Evolutionary conservation across 2,888 invertebrate genomes (phyloP).

Genomic region (Lithophane semibrunnea): DNA sequence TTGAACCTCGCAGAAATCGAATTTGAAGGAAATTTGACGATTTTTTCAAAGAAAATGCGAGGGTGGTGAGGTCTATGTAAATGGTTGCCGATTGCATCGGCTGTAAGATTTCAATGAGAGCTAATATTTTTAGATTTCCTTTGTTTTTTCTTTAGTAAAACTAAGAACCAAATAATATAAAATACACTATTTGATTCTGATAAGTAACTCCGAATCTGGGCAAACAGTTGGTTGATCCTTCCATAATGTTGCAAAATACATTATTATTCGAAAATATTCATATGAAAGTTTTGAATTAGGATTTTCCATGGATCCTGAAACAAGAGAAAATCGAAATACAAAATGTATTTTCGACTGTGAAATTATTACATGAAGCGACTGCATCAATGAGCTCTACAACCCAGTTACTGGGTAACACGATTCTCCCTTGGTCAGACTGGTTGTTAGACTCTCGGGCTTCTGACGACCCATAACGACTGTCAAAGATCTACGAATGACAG

Average conservation of each 20-base stretch:
- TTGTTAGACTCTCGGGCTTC: neutral
- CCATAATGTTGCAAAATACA: neutral
- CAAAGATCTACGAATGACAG: conserved; percentile 1
- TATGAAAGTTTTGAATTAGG: neutral
- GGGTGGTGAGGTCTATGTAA: conserved; percentile 20
- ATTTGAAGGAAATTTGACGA: neutral
- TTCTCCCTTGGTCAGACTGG: neutral
- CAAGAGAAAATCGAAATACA: neutral
- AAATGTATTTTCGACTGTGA: neutral
- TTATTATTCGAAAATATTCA: neutral
- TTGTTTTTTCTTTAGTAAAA: conserved; percentile 14
- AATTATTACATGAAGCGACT: neutral
- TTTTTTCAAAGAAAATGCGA: conserved; percentile 15
- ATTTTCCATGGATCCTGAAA: neutral
- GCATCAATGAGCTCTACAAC: neutral
- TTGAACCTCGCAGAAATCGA: conserved; percentile 40
- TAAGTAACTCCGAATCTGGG: neutral
- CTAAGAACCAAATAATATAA: neutral
- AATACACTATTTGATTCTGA: neutral
- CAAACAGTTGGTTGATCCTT: no score
- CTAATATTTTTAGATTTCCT: conserved; percentile 18
- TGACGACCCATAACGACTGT: neutral
- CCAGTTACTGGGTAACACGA: neutral
- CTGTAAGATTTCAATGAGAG: conserved; percentile 28
- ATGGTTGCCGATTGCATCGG: conserved; percentile 22